Evolutionary conservation across 2,888 invertebrate genomes (phyloP), one percentile per base, ranked within the genome.

Genomic region (Sarcophaga carnaria): DNA sequence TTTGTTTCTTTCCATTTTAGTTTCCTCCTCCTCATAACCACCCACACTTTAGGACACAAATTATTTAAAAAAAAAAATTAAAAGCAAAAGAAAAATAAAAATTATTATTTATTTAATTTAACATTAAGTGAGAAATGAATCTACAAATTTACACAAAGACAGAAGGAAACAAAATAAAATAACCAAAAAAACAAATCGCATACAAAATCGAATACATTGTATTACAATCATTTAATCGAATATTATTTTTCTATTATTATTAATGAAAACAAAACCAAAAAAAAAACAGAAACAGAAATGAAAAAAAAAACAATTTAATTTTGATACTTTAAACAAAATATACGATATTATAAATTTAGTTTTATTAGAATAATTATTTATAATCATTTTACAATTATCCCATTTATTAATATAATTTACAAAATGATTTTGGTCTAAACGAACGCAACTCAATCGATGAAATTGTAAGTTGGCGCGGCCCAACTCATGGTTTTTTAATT

Each of bases 281-380:
- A 27, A 22, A 62, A n/a, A 70, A 67, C 25, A 4, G 4, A n/a
- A 71, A 76, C 25, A 4, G 4, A 60, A 70, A 62, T n/a, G 76
- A 59, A 78, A 49, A 14, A 62, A 63, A 17, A 14, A 47, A 11
- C 47, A 81, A 81, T 69, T 64, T 82, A 66, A 83, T 83, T 83
- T 83, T 66, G 20, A 76, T 76, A 66, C 8, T 2, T 37, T 37
- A 72, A 62, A 72, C 45, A 63, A 1, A 49, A 67, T 63, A 82
- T 54, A 14, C 12, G 12, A n/a, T 64, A 64, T 64, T 37, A 20
- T 12, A 79, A 45, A 59, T 20, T 80, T 62, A 71, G 47, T 70
- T 67, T 37, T 22, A 70, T 64, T 75, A 79, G 64, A 80, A 27
- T 78, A 77, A 76, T 76, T 85, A 76, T 76, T 85, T 85, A 20